phyloP scores from a whole-genome alignment of 2,888 invertebrate genomes.

The Eilema depressum region DNA sequence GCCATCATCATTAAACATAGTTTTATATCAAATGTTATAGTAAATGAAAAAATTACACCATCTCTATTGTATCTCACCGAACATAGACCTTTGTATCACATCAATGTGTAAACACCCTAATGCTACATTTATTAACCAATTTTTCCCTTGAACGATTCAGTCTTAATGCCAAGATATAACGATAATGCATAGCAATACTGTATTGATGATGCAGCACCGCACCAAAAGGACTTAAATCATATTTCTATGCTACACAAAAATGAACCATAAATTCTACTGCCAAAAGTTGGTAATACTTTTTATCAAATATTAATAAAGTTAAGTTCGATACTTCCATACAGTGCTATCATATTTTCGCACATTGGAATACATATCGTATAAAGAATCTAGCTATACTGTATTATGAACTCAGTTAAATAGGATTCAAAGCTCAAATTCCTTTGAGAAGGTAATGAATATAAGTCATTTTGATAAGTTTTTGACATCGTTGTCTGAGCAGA shows the following conservation, averaged over 20 bases:
- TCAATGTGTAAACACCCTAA: conserved; percentile 49
- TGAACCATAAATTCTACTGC: conserved; percentile 10
- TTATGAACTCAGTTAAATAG: neutral
- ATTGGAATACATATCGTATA: conserved; percentile 18
- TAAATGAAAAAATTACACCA: no score
- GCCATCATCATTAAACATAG: no score
- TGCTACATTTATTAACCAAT: conserved; percentile 81
- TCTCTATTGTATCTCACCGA: neutral
- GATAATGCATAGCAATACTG: conserved; percentile 79
- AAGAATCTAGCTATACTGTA: conserved; percentile 4
- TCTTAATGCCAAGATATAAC: conserved; percentile 80
- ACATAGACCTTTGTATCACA: neutral
- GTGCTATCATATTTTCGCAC: conserved; percentile 74
- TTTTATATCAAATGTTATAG: no score
- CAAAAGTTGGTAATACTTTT: conserved; percentile 38
- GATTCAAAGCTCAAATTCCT: conserved; percentile 27
- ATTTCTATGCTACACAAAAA: conserved; percentile 24
- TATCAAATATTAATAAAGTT: conserved; percentile 70
- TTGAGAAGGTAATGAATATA: conserved; percentile 25
- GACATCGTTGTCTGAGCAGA: conserved; percentile 67
- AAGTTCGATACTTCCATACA: conserved; percentile 80
- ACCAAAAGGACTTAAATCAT: conserved; percentile 53
- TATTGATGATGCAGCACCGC: conserved; percentile 71
- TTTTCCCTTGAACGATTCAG: conserved; percentile 81
- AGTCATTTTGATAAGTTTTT: conserved; percentile 35